Evolutionary conservation across 2,113 vertebrate genomes (phyloP), one percentile per base, ranked within the genome.

Genomic region (Electrona antarctica): DNA sequence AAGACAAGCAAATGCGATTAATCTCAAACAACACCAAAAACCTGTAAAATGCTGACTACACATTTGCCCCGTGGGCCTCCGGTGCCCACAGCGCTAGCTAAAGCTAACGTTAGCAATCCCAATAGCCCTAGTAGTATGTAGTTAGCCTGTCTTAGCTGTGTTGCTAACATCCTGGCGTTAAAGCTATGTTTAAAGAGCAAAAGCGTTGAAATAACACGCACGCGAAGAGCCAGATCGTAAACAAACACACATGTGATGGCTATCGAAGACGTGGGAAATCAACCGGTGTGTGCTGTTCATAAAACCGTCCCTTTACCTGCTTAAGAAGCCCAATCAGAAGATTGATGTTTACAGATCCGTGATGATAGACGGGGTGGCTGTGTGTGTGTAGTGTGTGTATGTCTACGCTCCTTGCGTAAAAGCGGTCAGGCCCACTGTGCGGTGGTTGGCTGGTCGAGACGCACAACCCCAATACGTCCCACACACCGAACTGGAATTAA

Each of bases 261-360:
- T 0, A 2, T n/a, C 3, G 3, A 15, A 3, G 41, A 1, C 4
- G 13, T 15, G 6, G 10, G 9, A 8, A 5, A 8, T 3, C 1
- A 28, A 28, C 12, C 5, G 0, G 56, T 50, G 66, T n/a, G 48
- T 60, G 14, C n/a, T 55, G 48, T 57, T 62, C 58, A 13, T 3
- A 3, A 81, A 83, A 70, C n/a, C 47, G 55, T 51, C 50, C 51
- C 55, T 86, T 91, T 92, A 93, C 92, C 92, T 93, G 91, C 76
- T 60, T n/a, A 56, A 87, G 85, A 90, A 90, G 80, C 87, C 80
- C 88, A 80, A 75, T 79, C 80, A 86, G 80, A 87, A 73, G 77
- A 90, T 80, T 50, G 89, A 68, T 93, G 92, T 93, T 93, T 92
- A 92, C 91, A 91, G 91, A 88, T 89, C 88, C 79, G 89, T 72